Evolutionary conservation across 1,140 invertebrate genomes (phyloP), one percentile per base, ranked within the genome.

Genomic region (Helicoverpa zea): DNA sequence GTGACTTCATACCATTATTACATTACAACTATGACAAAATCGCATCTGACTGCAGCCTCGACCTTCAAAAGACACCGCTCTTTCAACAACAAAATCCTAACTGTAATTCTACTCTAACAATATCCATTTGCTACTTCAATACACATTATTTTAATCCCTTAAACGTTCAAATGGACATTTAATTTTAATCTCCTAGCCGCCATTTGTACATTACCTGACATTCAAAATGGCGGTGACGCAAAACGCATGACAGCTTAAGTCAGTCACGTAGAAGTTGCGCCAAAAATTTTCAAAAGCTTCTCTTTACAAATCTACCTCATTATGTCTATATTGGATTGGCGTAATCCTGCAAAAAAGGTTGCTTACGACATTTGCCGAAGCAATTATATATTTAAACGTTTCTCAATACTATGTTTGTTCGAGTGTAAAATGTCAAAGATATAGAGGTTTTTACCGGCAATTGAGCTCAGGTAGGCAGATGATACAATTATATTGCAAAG

Each of bases 301-400:
- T 43, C 35, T 43, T 43, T 43, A 9, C 35, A 43, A 43, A 43
- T 12, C 58, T 59, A 47, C 43, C 47, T 64, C 23, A 64, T 64
- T 64, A 64, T 52, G 47, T 16, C 47, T 12, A 12, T 63, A 76
- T 76, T 63, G 58, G 74, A 76, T 76, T 76, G 35, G 14, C 35
- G n/a, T 76, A 76, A 76, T 64, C 74, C 23, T 59, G 18, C 49
- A 72, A 72, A 72, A 70, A 52, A 52, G 52, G 52, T 0, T 54
- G 64, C 35, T 61, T 16, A 12, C 13, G 56, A 76, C 74, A 29
- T 76, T 64, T 64, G 35, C 43, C 30, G 16, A 13, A 29, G 58
- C 59, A 63, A 76, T 76, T 75, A 72, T 43, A 11, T 16, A 75
- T 76, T 76, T 76, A 64, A 76, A 74, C 72, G 74, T 76, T 63